These are phyloP conservation scores for Tridacna crocea DNA, from an alignment of 2,888 invertebrate genomes.

Conservation along the genomic window DNA sequence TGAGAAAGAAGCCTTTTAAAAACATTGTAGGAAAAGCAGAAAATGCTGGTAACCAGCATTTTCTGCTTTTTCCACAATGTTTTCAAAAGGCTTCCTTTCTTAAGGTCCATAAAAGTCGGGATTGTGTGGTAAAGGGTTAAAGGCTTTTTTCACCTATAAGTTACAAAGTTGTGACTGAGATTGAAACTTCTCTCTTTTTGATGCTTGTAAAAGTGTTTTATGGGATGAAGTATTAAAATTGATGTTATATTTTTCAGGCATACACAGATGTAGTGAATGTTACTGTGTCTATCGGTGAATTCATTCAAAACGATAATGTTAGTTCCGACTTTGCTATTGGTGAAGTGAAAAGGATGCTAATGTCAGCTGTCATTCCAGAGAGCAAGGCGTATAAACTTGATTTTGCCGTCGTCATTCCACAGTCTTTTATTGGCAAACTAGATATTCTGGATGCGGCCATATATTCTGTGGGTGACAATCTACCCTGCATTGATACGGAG, in stretches of 20 bases:
- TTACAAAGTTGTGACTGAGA: too few species aligned
- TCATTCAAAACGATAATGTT: conserved; percentile 58
- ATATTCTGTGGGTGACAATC: conserved; percentile 70
- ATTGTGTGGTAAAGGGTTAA: too few species aligned
- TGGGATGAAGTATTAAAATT: too few species aligned
- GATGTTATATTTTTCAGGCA: neutral
- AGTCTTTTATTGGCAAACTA: conserved; percentile 57
- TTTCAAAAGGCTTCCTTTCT: too few species aligned
- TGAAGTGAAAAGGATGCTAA: conserved; percentile 64
- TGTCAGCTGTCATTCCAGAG: conserved; percentile 59
- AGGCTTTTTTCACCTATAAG: too few species aligned
- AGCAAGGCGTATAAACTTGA: conserved; percentile 51
- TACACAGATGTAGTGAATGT: conserved; percentile 35
- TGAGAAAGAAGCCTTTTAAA: too few species aligned
- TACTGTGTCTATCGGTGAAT: conserved; percentile 54
- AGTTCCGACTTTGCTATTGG: conserved; percentile 54
- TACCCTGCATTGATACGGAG: conserved; percentile 70
- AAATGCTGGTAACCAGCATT: too few species aligned
- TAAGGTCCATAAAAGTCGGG: too few species aligned
- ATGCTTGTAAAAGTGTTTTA: too few species aligned
- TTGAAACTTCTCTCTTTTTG: too few species aligned
- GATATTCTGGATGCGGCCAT: conserved; percentile 73
- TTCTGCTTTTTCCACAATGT: too few species aligned
- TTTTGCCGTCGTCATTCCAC: conserved; percentile 64
- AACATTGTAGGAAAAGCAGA: too few species aligned